phyloP scores from a whole-genome alignment of 2,113 vertebrate species.

The Indicator maculatus region DNA sequence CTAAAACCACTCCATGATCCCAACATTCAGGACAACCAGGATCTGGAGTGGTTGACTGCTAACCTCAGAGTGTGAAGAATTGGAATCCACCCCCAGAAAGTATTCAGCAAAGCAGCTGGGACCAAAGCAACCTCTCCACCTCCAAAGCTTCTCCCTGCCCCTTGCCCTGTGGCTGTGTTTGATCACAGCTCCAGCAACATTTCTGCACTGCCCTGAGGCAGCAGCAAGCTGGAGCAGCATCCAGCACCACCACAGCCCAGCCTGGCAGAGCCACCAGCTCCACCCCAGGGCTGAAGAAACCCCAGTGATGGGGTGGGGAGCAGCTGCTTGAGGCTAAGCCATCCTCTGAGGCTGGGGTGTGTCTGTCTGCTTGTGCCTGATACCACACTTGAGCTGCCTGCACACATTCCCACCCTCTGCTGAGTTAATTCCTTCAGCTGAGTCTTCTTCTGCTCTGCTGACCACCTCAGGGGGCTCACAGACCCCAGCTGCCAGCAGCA shows the following conservation, averaged over 20 bases:
- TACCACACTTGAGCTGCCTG: not conserved
- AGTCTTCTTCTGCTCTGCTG: not conserved
- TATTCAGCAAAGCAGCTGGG: not conserved
- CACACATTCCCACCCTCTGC: not conserved
- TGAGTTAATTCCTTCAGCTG: not conserved
- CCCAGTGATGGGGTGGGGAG: not conserved
- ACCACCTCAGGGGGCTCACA: too few relatives aligned
- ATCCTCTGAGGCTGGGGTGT: not conserved
- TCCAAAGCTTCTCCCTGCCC: too few relatives aligned
- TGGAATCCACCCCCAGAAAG: not conserved
- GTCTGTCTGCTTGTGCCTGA: not conserved
- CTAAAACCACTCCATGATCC: too few relatives aligned
- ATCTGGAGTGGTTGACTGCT: not conserved
- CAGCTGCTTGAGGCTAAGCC: not conserved
- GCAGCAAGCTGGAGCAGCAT: not conserved
- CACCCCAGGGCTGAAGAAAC: not conserved
- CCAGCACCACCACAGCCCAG: too few relatives aligned
- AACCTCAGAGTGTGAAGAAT: too few relatives aligned
- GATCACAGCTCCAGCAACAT: not conserved
- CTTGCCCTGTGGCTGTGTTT: rapidly evolving
- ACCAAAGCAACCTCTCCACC: not conserved
- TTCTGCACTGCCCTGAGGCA: not conserved
- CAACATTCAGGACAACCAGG: not conserved
- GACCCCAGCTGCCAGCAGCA: not conserved
- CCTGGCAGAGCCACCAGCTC: not conserved